phyloP scores from a whole-genome alignment of 2,888 invertebrate species.

The Unio delphinus region DNA sequence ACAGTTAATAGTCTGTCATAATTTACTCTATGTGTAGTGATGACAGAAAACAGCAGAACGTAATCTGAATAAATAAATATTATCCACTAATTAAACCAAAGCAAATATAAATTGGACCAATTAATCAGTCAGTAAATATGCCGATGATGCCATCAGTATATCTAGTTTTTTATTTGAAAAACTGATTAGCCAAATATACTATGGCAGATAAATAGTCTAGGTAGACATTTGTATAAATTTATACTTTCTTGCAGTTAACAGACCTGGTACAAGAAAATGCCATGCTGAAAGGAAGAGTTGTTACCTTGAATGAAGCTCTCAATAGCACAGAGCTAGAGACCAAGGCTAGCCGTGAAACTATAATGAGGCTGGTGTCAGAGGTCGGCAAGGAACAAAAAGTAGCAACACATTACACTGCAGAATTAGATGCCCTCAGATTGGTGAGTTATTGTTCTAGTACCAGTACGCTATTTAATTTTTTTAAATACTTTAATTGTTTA shows the following conservation, averaged over 20 bases:
- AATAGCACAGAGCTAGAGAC: constrained; percentile 66
- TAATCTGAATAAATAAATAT: no score
- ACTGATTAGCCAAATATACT: no score
- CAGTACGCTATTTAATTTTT: no score
- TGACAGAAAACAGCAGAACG: no score
- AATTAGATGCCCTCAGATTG: constrained; percentile 60
- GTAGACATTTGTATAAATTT: neutral
- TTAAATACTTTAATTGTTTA: no score
- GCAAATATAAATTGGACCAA: no score
- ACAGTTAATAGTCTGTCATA: no score
- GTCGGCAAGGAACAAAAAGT: constrained; percentile 61
- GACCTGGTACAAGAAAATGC: constrained; percentile 67
- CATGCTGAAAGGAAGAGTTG: constrained; percentile 66
- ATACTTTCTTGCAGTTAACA: constrained; percentile 47
- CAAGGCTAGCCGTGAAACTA: constrained; percentile 71
- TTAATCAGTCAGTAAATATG: no score
- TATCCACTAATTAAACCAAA: no score
- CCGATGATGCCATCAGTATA: neutral
- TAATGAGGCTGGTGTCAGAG: constrained; percentile 68
- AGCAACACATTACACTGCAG: constrained; percentile 53
- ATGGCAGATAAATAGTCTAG: neutral
- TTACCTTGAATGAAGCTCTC: constrained; percentile 65
- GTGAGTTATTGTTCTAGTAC: constrained; percentile 37
- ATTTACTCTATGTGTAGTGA: no score
- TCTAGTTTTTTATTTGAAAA: neutral